Evolutionary conservation across 2,888 invertebrate species (phyloP), one percentile per base, ranked within the genome.

Genomic region (Platycnemis pennipes): DNA sequence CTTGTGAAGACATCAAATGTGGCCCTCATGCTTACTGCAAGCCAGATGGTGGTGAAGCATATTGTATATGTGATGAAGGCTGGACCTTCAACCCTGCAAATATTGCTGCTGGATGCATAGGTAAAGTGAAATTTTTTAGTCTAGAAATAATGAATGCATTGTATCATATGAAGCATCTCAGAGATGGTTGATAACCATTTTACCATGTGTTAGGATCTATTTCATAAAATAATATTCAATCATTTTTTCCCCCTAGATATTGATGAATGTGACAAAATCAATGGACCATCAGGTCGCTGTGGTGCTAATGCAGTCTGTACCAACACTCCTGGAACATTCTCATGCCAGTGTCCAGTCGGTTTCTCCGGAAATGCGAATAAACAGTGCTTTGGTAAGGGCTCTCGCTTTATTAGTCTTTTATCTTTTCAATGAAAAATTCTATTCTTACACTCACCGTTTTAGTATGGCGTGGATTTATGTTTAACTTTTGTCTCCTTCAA

Each of bases 1-100:
- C 99, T 0, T 99, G 99, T 96, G 98, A 99, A 96, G 98, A 98
- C 96, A 98, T 99, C 0, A 98, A 98, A 96, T 99, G 99, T 96
- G 98, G 99, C 31, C 97, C 98, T 16, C 99, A 99, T 96, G 98
- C 99, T 2, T 98, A 97, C 96, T 99, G 99, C 96, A 99, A 99
- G 96, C 98, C 98, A 0, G 98, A 99, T 95, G 98, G 98, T 56
- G 97, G 98, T 94, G 99, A 99, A 96, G 99, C 99, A 0, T 99
- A 98, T 95, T 99, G 99, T 95, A 98, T 99, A 91, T 99, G 99
- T 96, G 98, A 99, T 96, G 98, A 98, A 94, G 99, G 99, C 0
- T 99, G 99, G 98, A 99, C 98, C 0, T 99, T 98, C 96, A 98
- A 99, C 96, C 99, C 99, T 0, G 98, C 97, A 94, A 98, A 99